A percentile compares a stretch with the other conserved stretches of the same genome.
These are phyloP conservation scores for Eupithecia inturbata DNA, from an alignment of 2,888 invertebrate species.

Conservation along the genomic window DNA sequence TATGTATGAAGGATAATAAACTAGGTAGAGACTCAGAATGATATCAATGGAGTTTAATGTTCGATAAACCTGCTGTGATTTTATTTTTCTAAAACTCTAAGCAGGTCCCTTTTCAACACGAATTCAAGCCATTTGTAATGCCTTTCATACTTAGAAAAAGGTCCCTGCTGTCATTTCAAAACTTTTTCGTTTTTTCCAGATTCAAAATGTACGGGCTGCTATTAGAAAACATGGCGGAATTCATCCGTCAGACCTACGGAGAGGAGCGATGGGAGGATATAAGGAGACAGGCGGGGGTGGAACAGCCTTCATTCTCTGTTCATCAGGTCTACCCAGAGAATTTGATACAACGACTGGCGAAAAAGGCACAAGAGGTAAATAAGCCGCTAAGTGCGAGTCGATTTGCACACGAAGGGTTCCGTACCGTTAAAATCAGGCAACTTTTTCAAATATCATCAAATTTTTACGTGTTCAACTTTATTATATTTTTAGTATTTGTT, in stretches of 20 bases:
- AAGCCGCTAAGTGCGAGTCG: too few relatives aligned
- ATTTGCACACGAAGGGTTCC: too few relatives aligned
- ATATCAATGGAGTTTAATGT: neutral
- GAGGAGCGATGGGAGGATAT: conserved; percentile 98
- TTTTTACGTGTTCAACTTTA: too few relatives aligned
- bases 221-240: conserved; percentile 96
- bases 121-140: neutral
- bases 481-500: too few relatives aligned
- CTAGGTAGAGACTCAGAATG: too few relatives aligned
- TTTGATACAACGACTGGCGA: conserved; percentile 92
- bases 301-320: conserved; percentile 93
- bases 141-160: neutral
- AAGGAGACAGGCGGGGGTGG: conserved; percentile 92
- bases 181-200: conserved; percentile 34
- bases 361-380: conserved; percentile 89
- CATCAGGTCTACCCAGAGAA: conserved; percentile 97
- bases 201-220: conserved; percentile 96
- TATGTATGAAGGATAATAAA: too few relatives aligned
- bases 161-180: neutral
- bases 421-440: too few relatives aligned
- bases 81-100: neutral
- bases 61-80: neutral
- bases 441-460: too few relatives aligned
- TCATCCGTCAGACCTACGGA: conserved; percentile 96
- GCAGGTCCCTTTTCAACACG: neutral